Evolutionary conservation across 2,113 vertebrate species (phyloP).

Genomic region (Lepus timidus): DNA sequence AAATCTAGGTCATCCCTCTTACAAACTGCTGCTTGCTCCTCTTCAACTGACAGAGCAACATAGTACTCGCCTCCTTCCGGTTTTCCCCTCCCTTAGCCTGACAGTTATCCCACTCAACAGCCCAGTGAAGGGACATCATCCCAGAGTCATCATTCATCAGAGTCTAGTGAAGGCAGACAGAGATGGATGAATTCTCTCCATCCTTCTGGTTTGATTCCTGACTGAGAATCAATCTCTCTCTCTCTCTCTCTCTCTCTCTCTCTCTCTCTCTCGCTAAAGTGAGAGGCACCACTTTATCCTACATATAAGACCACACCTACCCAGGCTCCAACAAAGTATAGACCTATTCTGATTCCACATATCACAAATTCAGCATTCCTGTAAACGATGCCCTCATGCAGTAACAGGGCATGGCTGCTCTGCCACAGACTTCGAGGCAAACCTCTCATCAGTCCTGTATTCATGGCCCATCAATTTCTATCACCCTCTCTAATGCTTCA

Average conservation of each 20-base stretch:
- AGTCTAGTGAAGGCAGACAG: not conserved
- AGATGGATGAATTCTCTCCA: not conserved
- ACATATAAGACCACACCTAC: not conserved
- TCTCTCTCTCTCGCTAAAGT: not conserved
- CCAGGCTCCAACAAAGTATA: not conserved
- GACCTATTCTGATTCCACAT: not conserved
- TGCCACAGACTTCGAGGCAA: not conserved
- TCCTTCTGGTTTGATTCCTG: not conserved
- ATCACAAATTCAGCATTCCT: not conserved
- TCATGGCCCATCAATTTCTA: not conserved
- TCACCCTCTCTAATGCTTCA: not conserved
- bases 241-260: not conserved
- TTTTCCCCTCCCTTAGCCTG: not conserved
- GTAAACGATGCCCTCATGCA: not conserved
- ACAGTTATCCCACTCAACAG: not conserved
- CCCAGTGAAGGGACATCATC: not conserved
- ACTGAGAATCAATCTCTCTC: not conserved
- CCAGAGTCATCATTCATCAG: not conserved
- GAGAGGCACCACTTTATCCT: not conserved
- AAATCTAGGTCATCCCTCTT: conserved; percentile 45
- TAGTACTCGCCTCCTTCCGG: not conserved
- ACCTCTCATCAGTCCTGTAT: not conserved
- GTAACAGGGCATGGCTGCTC: not conserved
- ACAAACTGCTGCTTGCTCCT: not conserved
- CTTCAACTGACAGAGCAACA: not conserved